Conservation (phyloP, 2,113 vertebrate genomes). For the Eubucco bourcierii region DNA sequence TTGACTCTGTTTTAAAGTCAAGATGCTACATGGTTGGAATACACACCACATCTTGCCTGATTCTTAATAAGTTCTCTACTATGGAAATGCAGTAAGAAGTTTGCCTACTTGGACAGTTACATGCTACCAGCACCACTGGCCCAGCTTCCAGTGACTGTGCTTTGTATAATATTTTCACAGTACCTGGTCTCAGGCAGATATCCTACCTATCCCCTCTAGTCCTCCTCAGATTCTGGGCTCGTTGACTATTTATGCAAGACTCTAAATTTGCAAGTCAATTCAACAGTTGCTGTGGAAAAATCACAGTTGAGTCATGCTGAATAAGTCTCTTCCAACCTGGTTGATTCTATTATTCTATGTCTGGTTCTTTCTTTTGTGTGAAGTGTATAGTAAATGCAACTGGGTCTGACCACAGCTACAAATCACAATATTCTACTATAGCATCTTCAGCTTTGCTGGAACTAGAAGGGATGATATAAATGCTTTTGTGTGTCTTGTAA, state of each 20-base stretch:
- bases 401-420: neutral
- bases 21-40: neutral
- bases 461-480: neutral
- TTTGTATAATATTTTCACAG: accelerated
- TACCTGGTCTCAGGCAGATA: neutral
- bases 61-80: neutral
- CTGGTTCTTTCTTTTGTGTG: neutral
- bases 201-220: neutral
- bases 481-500: neutral
- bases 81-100: neutral
- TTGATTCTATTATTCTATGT: no score
- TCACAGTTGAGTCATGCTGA: neutral
- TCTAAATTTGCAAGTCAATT: slow-evolving; percentile 5
- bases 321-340: neutral
- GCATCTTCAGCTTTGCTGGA: neutral
- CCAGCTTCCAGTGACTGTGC: neutral
- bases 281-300: neutral
- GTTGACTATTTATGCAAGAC: neutral
- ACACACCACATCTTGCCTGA: neutral
- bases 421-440: neutral
- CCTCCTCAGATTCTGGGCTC: neutral
- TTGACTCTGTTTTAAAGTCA: neutral
- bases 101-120: neutral
- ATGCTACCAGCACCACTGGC: neutral
- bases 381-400: neutral